These are phyloP conservation scores for Leptinotarsa peninsularis DNA, from an alignment of 2,888 invertebrate genomes.

Conservation along the genomic window DNA sequence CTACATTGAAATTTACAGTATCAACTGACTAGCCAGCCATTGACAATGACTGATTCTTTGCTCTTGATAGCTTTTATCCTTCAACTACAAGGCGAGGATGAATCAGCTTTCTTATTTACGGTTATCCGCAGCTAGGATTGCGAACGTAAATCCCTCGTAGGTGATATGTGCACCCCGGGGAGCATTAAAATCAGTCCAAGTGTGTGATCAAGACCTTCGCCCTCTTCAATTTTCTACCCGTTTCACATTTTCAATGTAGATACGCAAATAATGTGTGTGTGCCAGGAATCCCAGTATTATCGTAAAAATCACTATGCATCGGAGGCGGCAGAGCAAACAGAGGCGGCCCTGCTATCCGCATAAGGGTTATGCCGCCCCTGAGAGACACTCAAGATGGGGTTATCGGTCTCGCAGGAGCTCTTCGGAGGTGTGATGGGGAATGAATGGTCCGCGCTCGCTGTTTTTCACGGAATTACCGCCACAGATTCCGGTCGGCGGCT, in stretches of 20 bases:
- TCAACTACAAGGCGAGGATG: background rate
- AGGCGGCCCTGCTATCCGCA: conserved; percentile 23
- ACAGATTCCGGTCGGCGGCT: conserved; percentile 63
- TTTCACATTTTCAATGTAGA: conserved; percentile 55
- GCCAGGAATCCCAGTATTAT: conserved; percentile 62
- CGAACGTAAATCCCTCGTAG: conserved; percentile 31
- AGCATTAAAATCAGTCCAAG: conserved; percentile 54
- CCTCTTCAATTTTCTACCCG: conserved; percentile 59
- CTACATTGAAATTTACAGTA: no score
- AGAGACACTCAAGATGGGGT: conserved; percentile 70
- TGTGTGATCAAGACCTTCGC: conserved; percentile 43
- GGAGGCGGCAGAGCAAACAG: conserved; percentile 60
- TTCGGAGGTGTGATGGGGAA: conserved; percentile 65
- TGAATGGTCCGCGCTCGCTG: conserved; percentile 59
- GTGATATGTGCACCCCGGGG: conserved; percentile 59
- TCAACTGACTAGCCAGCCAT: no score
- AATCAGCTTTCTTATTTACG: conserved; percentile 53
- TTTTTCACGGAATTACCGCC: conserved; percentile 62
- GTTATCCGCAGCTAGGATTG: conserved; percentile 53
- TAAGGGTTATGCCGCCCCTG: conserved; percentile 55
- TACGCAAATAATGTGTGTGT: conserved; percentile 58
- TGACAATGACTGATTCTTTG: background rate
- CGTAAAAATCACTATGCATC: conserved; percentile 69
- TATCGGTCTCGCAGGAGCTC: conserved; percentile 70
- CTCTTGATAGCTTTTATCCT: background rate